Conservation (phyloP, 2,797 vertebrate species). For the Nyctibius grandis region DNA sequence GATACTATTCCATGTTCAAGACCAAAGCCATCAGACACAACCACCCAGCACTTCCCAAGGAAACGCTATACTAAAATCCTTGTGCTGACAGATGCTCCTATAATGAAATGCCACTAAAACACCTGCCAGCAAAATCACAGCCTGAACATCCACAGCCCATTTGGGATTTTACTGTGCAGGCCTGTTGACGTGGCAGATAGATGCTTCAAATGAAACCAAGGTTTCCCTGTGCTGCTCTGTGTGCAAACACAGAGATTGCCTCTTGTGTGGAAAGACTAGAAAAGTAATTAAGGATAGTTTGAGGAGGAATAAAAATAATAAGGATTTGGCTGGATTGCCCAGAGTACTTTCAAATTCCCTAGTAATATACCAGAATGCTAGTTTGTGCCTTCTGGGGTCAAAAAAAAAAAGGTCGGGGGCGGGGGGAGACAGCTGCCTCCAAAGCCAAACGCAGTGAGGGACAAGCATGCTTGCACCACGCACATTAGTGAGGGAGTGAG, state of each 20-base stretch:
- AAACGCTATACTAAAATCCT: background rate
- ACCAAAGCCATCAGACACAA: background rate
- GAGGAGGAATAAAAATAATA: background rate
- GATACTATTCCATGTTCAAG: background rate
- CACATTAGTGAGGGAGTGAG: background rate
- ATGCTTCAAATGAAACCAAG: background rate
- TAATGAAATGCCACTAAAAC: background rate
- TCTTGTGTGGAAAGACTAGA: background rate
- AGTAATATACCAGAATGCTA: background rate
- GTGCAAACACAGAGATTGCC: background rate
- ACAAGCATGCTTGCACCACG: fast-evolving
- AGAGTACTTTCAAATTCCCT: background rate
- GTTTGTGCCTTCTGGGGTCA: background rate
- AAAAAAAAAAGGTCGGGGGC: background rate
- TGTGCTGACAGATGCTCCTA: fast-evolving
- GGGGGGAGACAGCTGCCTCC: background rate
- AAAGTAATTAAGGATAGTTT: background rate
- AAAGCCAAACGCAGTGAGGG: background rate
- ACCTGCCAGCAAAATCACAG: background rate
- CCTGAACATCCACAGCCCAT: background rate
- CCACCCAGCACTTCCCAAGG: background rate
- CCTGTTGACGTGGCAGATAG: background rate
- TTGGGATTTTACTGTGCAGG: background rate
- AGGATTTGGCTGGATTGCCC: background rate
- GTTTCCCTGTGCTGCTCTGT: background rate